Evolutionary conservation across 2,113 vertebrate genomes (phyloP).

Genomic region (Falcunculus frontatus): DNA sequence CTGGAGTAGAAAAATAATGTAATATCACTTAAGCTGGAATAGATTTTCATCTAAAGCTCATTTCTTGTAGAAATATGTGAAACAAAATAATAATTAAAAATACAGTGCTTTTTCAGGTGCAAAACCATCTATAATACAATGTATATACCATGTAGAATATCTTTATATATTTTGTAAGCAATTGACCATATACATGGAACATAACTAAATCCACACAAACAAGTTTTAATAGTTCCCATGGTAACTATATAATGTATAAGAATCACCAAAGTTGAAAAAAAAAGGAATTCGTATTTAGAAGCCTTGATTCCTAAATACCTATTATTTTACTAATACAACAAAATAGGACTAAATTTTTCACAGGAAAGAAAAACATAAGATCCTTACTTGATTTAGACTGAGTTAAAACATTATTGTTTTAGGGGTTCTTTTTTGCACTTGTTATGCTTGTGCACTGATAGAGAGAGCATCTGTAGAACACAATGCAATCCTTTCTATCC

Average conservation of each 20-base stretch:
- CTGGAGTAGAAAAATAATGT: neutral
- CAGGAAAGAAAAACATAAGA: neutral
- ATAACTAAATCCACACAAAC: neutral
- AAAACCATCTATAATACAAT: neutral
- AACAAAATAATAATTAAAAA: neutral
- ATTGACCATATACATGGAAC: neutral
- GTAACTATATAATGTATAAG: neutral
- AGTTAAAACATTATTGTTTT: neutral
- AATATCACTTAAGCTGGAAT: neutral
- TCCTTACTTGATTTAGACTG: neutral
- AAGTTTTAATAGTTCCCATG: neutral
- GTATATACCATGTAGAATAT: neutral
- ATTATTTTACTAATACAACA: neutral
- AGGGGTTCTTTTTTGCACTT: neutral
- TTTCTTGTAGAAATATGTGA: neutral
- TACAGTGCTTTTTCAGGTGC: neutral
- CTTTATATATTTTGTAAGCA: neutral
- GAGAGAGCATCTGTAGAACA: neutral
- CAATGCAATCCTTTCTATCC: neutral
- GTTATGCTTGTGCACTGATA: neutral
- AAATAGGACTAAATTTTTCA: neutral
- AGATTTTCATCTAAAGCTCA: neutral
- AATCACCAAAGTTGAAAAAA: neutral
- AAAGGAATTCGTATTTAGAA: neutral
- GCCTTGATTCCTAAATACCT: neutral